phyloP scores from a whole-genome alignment of 92 coral and sea anemone genomes.

The Zoanthus sociatus region DNA sequence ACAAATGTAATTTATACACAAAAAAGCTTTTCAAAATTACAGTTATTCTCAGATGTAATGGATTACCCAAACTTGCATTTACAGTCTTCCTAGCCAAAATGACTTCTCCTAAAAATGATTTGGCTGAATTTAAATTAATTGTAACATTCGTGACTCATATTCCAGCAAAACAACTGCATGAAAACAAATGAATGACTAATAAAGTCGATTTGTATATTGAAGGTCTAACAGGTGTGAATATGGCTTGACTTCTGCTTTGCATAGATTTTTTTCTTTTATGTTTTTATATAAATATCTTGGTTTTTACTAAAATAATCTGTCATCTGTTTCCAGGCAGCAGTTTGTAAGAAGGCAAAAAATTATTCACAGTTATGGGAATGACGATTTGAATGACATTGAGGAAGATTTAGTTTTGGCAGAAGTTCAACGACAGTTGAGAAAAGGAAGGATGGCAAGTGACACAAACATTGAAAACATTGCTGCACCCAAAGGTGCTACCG shows the following conservation, averaged over 20 bases:
- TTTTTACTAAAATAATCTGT: neutral
- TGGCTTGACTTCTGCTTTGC: neutral
- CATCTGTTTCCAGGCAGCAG: conserved; percentile 6
- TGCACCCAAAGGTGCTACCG: too few species aligned
- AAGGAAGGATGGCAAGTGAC: too few species aligned
- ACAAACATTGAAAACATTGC: too few species aligned
- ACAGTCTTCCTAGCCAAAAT: neutral
- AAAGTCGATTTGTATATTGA: too few species aligned
- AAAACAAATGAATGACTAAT: neutral
- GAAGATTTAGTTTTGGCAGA: too few species aligned
- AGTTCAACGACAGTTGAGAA: too few species aligned
- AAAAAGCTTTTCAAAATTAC: neutral
- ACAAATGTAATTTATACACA: neutral
- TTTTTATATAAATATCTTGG: neutral
- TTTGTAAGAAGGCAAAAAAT: neutral
- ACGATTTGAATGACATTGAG: too few species aligned
- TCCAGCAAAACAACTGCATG: neutral
- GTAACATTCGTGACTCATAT: neutral
- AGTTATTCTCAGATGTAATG: neutral
- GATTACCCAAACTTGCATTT: conserved; percentile 3
- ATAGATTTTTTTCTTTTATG: neutral
- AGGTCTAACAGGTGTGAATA: too few species aligned
- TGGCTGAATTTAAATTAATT: neutral
- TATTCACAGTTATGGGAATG: too few species aligned
- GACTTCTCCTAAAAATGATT: neutral